These are phyloP conservation scores for Leptinotarsa rubiginosa DNA, from an alignment of 2,888 invertebrate species.

Conservation along the genomic window DNA sequence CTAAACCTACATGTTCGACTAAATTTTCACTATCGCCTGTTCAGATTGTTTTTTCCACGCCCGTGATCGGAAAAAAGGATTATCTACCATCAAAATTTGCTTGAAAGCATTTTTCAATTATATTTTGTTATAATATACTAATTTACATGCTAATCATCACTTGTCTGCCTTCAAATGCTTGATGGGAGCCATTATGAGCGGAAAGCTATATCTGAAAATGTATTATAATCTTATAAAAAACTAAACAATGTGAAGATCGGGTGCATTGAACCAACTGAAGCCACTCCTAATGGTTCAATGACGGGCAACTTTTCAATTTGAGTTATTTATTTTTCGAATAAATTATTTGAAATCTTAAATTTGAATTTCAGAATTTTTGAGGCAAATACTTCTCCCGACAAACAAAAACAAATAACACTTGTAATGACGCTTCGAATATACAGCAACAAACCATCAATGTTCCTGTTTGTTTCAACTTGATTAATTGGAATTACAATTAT, in stretches of 20 bases:
- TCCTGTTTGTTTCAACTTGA: too few species aligned
- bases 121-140: neutral
- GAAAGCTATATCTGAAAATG: neutral
- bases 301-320: neutral
- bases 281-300: neutral
- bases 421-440: too few species aligned
- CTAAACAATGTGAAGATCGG: neutral
- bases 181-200: neutral
- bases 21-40: too few species aligned
- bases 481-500: too few species aligned
- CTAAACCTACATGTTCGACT: too few species aligned
- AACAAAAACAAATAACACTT: too few species aligned
- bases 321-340: neutral
- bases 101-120: neutral
- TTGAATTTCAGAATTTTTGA: too few species aligned
- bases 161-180: neutral
- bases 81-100: neutral
- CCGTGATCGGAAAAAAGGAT: too few species aligned
- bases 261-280: slow-evolving; percentile 4
- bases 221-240: neutral
- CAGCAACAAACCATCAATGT: too few species aligned
- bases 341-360: too few species aligned
- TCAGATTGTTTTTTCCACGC: too few species aligned
- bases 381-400: too few species aligned
- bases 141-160: slow-evolving; percentile 3